Evolutionary conservation across 1,140 invertebrate genomes (phyloP), one percentile per base, ranked within the genome.

Genomic region (Ericerus pela): DNA sequence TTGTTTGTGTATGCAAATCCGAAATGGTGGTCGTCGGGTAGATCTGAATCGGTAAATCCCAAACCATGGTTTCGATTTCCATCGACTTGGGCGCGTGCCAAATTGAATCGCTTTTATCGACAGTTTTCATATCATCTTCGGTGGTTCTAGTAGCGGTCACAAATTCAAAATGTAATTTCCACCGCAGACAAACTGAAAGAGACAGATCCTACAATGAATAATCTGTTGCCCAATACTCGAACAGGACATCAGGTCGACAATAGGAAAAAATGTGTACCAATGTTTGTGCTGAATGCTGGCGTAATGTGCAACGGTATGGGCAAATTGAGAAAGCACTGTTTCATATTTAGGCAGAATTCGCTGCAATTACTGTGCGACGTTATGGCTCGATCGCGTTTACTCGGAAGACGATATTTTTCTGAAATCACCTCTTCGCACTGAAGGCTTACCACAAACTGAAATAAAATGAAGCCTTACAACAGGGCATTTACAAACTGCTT

Each of bases 81-180:
- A 96, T 70, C 58, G 79, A 79, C 5, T 80, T 71, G 0, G 92
- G 90, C 18, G 86, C 90, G 63, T 84, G 82, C 82, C 91, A 92
- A 55, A n/a, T n/a, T n/a, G n/a, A 55, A 33, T 59, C 47, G 53
- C 53, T 33, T 30, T 54, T 58, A 52, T 43, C 58, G 24, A 53
- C 43, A n/a, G 55, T 22, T 0, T 28, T 28, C 22, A 33, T 20
- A n/a, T 54, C 30, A 53, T 60, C 58, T 20, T 53, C 55, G 1
- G 53, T 54, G 4, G 51, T 54, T 20, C 62, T 58, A 31, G 61
- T 33, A 26, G 79, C 83, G 2, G 89, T 96, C 0, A 96, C 91
- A 75, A 98, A 97, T 69, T 97, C 92, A 73, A 98, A 96, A 71
- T 96, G 93, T 20, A 98, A 72, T 54, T 85, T 76, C 93, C 93